Conservation (phyloP, 2,113 vertebrate species). For the Ceyx melanurus region DNA sequence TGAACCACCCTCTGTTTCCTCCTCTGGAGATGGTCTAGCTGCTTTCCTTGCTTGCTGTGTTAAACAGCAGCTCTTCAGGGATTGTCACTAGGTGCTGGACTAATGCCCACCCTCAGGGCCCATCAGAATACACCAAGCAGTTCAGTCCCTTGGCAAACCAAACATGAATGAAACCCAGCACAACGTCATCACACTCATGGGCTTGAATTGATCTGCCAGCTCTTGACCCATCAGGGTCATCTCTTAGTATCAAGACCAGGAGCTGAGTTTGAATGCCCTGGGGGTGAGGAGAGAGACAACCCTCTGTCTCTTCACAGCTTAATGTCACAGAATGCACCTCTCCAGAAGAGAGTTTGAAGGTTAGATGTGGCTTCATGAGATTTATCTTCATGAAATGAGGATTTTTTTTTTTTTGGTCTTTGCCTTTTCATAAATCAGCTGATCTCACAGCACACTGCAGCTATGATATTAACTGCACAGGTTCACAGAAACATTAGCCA, state of each 20-base stretch:
- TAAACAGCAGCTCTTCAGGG: not conserved
- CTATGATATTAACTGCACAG: not conserved
- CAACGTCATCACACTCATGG: rapidly evolving
- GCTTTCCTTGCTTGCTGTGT: not conserved
- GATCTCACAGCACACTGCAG: not conserved
- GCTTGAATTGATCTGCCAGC: not conserved
- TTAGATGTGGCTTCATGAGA: not conserved
- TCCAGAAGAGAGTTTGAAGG: not conserved
- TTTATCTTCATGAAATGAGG: not conserved
- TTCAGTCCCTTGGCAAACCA: not conserved
- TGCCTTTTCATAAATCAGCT: not conserved
- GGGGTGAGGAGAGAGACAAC: not conserved
- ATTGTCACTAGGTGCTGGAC: not conserved
- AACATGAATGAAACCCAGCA: not conserved
- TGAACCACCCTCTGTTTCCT: not conserved
- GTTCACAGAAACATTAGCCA: not conserved
- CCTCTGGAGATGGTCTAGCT: not conserved
- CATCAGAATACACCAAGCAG: not conserved
- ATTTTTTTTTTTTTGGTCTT: not conserved
- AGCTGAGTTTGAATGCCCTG: not conserved
- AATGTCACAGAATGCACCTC: not conserved
- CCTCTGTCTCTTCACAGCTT: not conserved
- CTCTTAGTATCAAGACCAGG: not conserved
- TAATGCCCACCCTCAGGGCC: not conserved
- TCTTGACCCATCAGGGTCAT: not conserved